Base-by-base conservation (phyloP, 1,140 invertebrate genomes). In the silkworm (Bombyx mori) region DNA sequence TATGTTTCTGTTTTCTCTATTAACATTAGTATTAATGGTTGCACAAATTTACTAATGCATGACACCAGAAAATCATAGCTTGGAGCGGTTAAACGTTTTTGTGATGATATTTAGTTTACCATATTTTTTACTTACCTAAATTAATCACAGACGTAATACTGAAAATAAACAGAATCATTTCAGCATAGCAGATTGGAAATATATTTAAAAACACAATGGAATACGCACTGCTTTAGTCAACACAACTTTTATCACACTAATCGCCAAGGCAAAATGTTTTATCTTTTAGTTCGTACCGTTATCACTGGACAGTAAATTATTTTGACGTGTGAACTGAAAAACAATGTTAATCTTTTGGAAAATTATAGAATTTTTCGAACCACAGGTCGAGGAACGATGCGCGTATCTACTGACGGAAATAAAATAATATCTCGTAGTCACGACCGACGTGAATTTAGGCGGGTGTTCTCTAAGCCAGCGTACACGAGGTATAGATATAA, bases 291-390 rank as follows among this genome's bases (percentile, higher is more conserved):
- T 59, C 57, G 56, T 60, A 52, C 58, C 62, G 58, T 80, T 82
- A 82, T 82, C 79, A 63, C 56, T 59, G 63, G 65, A 63, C 62
- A 62, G 62, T 82, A 80, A 80, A 82, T 80, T 82, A 80, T 68
- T 77, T 73, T 70, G 71, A 73, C 62, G 63, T 75, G 70, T 63
- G 54, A 62, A 52, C 66, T 68, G 65, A 77, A 77, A 73, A 70
- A 58, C 72, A 69, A 68, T 56, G 58, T 56, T 54, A 50, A 44
- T 18, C n/a, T 48, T 54, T 51, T 54, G 51, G 53, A 48, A 57
- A 64, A 64, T 56, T 67, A 62, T 54, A 60, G 48, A 69, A 72
- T 64, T 75, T 75, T 71, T 63, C 61, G 43, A 55, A 64, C 51
- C 35, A 49, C 54, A 42, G 45, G 10, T 10, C 51, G 50, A 42